Base-by-base conservation (phyloP, 2,888 invertebrate genomes). In the Hemithea aestivaria region DNA sequence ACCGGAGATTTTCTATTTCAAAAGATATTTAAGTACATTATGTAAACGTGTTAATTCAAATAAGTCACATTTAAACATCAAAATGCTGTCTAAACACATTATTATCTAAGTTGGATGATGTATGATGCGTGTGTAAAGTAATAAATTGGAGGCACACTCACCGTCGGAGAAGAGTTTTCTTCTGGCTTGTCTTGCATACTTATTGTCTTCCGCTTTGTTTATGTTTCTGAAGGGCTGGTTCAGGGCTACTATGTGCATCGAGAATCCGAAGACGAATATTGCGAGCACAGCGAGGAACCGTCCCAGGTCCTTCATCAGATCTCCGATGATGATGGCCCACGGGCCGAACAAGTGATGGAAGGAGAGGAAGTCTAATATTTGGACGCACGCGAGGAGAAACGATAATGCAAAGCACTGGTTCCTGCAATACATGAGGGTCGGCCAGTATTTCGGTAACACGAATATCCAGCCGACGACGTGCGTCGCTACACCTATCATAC, bases 311-410 rank as follows among this genome's bases (percentile, higher is more conserved):
- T 96, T 96, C 91, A 96, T 93, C 37, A 96, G 88, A 77, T 96
- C 95, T 10, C 98, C 96, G 66, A 99, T 99, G 74, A 99, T 99
- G 70, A 99, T 99, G 20, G 99, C 99, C 99, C 99, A 99, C 0
- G 99, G 99, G 28, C 99, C 99, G 73, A 99, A 99, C 10, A 99
- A 90, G 82, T 99, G 97, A 80, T 99, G 99, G 75, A 99, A 99
- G 11, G 98, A 98, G 30, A 99, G 88, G 77, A 99, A 99, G 87
- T 97, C 97, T 66, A 99, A 88, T 64, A 99, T 96, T 85, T 99
- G 98, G 30, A 99, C 97, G 84, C 99, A 99, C 36, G 98, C 97
- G 61, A 98, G 88, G 45, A 99, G 90, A 73, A 99, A 94, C 38
- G 97, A 96, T 66, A 98, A 88, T 0, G 98, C 99, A 68, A 99